phyloP scores from a whole-genome alignment of 2,797 vertebrate genomes.

The Brachyrhaphis roseni region DNA sequence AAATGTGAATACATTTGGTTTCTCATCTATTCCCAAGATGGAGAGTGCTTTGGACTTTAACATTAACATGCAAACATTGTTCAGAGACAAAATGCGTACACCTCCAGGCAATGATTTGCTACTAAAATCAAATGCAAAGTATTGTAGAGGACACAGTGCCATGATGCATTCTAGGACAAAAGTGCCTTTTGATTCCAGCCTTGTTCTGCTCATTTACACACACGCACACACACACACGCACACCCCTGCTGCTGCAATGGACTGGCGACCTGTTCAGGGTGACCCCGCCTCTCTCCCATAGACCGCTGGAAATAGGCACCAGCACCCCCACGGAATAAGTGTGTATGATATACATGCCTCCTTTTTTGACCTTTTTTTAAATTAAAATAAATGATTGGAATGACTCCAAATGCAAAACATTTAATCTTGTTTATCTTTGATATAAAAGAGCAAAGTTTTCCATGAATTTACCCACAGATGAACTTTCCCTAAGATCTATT shows the following conservation, averaged over 20 bases:
- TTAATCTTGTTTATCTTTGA: not conserved
- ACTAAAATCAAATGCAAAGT: conserved; percentile 4
- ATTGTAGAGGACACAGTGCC: not conserved
- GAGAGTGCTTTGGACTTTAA: not conserved
- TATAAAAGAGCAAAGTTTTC: conserved; percentile 34
- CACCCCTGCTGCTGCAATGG: too few species aligned
- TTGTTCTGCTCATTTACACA: not conserved
- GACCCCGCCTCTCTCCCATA: too few species aligned
- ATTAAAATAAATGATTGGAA: not conserved
- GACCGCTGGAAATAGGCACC: too few species aligned
- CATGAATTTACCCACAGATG: conserved; percentile 22
- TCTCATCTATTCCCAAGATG: not conserved
- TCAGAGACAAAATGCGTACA: not conserved
- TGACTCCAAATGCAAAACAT: not conserved
- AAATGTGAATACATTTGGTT: not conserved
- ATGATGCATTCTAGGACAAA: not conserved
- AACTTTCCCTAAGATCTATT: conserved; percentile 44
- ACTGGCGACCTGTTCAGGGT: too few species aligned
- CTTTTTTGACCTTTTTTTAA: not conserved
- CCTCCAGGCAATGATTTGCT: not conserved
- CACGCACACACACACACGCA: too few species aligned
- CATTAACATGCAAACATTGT: not conserved
- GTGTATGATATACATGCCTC: not conserved
- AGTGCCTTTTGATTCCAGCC: not conserved
- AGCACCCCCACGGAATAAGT: too few species aligned